Evolutionary conservation across 2,797 vertebrate genomes (phyloP).

Genomic region (Sphenopsis melanotis): DNA sequence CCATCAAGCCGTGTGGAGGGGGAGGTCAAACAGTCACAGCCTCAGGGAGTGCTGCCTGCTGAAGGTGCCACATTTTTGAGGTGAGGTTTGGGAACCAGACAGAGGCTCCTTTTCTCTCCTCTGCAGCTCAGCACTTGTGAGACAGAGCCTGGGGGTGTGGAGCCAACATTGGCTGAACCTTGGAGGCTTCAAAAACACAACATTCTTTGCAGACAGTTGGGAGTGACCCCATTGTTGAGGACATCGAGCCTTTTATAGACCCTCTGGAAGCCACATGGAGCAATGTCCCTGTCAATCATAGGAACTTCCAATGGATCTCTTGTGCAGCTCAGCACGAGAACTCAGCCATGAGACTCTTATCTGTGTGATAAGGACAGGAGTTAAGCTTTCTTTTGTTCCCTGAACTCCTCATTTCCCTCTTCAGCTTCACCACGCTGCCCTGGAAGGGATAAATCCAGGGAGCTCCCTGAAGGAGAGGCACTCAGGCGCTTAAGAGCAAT

Average conservation of each 20-base stretch:
- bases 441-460: not conserved
- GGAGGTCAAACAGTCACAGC: not conserved
- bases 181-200: not conserved
- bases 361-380: not conserved
- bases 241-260: not conserved
- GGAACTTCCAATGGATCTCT: not conserved
- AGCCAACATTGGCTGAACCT: not conserved
- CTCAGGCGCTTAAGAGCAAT: not conserved
- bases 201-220: not conserved
- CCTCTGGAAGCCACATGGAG: rapidly evolving
- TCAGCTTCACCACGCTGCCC: not conserved
- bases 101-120: not conserved
- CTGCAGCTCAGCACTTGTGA: not conserved
- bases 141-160: not conserved
- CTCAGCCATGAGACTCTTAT: not conserved
- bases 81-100: not conserved
- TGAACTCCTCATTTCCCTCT: not conserved
- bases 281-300: rapidly evolving
- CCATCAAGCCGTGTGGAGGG: not conserved
- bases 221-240: not conserved
- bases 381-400: not conserved
- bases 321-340: not conserved
- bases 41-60: not conserved
- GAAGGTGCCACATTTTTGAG: not conserved
- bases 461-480: not conserved